A percentile compares a stretch with the other conserved stretches of the same genome.
Evolutionary conservation across 1,140 invertebrate genomes (phyloP).

Genomic region (Diploscapter pachys): DNA sequence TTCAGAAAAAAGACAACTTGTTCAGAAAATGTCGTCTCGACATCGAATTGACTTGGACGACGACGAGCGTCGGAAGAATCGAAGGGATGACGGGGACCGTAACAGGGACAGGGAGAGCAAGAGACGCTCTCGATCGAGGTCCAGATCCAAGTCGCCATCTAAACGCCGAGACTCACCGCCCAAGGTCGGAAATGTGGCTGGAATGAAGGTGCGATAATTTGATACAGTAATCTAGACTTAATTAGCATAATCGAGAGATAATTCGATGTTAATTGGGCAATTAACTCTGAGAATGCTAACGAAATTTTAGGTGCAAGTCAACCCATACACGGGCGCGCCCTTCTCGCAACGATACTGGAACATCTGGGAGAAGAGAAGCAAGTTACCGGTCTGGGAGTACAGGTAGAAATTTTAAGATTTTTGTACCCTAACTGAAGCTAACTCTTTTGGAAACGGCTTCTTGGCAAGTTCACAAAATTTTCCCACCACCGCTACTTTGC

Average conservation of each 20-base stretch:
- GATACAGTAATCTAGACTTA: not conserved
- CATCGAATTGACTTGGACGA: conserved; percentile 33
- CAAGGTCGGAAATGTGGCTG: not conserved
- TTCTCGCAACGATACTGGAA: conserved; percentile 61
- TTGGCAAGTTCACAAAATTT: too few relatives aligned
- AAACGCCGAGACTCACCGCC: not conserved
- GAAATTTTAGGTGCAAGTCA: conserved; percentile 30
- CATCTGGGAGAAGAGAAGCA: conserved; percentile 76
- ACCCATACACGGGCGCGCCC: conserved; percentile 42
- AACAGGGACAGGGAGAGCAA: conserved; percentile 20
- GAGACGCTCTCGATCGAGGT: conserved; percentile 16
- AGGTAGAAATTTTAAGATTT: conserved; percentile 59
- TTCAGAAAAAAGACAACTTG: too few relatives aligned
- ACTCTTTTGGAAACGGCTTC: too few relatives aligned
- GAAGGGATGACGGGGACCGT: conserved; percentile 13
- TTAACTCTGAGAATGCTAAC: not conserved
- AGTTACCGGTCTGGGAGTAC: conserved; percentile 95
- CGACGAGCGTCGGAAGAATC: not conserved
- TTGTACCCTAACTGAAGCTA: too few relatives aligned
- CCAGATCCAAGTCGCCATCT: conserved; percentile 19
- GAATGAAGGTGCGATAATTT: not conserved
- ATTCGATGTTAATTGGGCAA: too few relatives aligned
- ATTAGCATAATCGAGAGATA: too few relatives aligned
- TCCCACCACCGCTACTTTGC: too few relatives aligned
- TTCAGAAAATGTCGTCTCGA: conserved; percentile 26